These are phyloP conservation scores for Stenodema calcarata DNA, from an alignment of 2,888 invertebrate species.

Conservation along the genomic window DNA sequence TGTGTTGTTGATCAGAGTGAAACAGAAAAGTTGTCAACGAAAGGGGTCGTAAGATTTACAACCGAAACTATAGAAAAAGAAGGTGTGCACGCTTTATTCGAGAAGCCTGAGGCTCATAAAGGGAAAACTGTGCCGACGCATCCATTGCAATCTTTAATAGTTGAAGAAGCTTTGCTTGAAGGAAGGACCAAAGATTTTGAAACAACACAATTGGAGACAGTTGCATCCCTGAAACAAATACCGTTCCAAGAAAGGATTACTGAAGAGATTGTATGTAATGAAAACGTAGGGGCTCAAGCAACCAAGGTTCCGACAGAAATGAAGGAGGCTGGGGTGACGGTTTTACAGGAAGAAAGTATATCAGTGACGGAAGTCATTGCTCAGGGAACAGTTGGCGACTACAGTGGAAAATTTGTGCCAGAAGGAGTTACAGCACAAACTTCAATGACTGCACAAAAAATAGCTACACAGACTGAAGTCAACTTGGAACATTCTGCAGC, in stretches of 20 bases:
- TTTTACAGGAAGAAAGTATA: slow-evolving; percentile 63
- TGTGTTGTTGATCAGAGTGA: slow-evolving; percentile 60
- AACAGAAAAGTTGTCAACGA: slow-evolving; percentile 64
- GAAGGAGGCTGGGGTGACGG: slow-evolving; percentile 62
- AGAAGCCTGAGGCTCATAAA: slow-evolving; percentile 65
- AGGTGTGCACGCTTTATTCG: slow-evolving; percentile 65
- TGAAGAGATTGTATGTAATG: slow-evolving; percentile 66
- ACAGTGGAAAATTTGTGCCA: slow-evolving; percentile 61
- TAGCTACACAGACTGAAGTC: slow-evolving; percentile 64
- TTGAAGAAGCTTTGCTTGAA: slow-evolving; percentile 62
- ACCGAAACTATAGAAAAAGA: slow-evolving; percentile 73
- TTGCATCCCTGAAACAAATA: slow-evolving; percentile 62
- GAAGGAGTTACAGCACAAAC: slow-evolving; percentile 62
- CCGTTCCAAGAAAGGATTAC: slow-evolving; percentile 65
- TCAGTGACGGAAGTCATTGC: slow-evolving; percentile 64
- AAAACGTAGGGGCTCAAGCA: slow-evolving; percentile 62
- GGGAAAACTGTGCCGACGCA: slow-evolving; percentile 64
- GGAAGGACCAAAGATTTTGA: slow-evolving; percentile 63
- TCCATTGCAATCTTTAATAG: slow-evolving; percentile 66
- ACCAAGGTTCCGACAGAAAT: slow-evolving; percentile 61
- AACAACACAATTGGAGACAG: slow-evolving; percentile 62
- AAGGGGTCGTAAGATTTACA: slow-evolving; percentile 69
- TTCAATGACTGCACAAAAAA: slow-evolving; percentile 63
- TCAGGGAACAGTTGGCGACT: slow-evolving; percentile 65
- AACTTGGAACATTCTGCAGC: slow-evolving; percentile 63